Conservation (phyloP, 2,888 invertebrate species). For the Desoria tigrina region DNA sequence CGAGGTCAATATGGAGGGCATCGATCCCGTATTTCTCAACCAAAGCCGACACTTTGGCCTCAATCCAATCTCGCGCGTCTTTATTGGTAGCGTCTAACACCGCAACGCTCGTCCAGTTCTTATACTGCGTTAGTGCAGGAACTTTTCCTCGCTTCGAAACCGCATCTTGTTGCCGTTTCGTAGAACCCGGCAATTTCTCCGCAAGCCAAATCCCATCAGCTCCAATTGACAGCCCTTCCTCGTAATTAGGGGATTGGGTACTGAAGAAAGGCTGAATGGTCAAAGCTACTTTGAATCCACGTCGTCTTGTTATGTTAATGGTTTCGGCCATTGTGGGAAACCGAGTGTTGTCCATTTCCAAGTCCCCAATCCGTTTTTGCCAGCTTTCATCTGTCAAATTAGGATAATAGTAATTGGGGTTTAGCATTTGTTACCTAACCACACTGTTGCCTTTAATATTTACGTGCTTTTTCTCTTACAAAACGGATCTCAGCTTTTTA, state of each 20-base stretch:
- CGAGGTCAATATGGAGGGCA: slow-evolving; percentile 80
- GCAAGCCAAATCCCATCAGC: slow-evolving; percentile 28
- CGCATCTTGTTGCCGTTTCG: not conserved
- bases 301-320: slow-evolving; percentile 75
- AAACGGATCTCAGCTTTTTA: too few species aligned
- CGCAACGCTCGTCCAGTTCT: slow-evolving; percentile 74
- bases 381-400: slow-evolving; percentile 56
- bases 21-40: slow-evolving; percentile 76
- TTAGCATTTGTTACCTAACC: too few species aligned
- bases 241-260: slow-evolving; percentile 80
- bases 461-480: too few species aligned
- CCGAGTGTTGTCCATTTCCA: slow-evolving; percentile 73
- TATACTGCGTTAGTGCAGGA: slow-evolving; percentile 80
- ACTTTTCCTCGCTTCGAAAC: slow-evolving; percentile 64
- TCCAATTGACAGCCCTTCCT: slow-evolving; percentile 67
- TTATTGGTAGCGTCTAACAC: slow-evolving; percentile 77
- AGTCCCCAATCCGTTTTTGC: slow-evolving; percentile 78
- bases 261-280: slow-evolving; percentile 85
- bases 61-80: slow-evolving; percentile 76
- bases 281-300: slow-evolving; percentile 83
- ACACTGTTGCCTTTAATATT: too few species aligned
- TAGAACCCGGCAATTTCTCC: slow-evolving; percentile 9
- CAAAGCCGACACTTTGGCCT: slow-evolving; percentile 70
- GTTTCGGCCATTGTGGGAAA: slow-evolving; percentile 78
- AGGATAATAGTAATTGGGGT: too few species aligned